Evolutionary conservation across 2,888 invertebrate species (phyloP), one percentile per base, ranked within the genome.

Genomic region (Leptopilina syphax): DNA sequence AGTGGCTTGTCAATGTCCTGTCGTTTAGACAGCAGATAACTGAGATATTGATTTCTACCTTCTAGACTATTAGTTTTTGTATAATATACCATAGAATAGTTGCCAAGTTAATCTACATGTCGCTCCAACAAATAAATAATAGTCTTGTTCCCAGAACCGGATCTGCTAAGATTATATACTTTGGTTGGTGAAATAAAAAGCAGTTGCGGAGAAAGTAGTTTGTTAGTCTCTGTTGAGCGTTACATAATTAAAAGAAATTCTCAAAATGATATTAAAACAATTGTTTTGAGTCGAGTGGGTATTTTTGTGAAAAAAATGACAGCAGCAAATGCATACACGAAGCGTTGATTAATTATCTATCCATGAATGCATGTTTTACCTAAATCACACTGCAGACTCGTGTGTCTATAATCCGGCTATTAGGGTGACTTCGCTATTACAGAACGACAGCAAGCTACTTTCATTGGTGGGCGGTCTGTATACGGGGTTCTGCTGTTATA

Each of bases 401-500:
- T 81, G 81, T 78, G 65, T 65, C 77, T 91, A 50, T 50, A 91
- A 91, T 91, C 91, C 90, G 84, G 81, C 88, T 87, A 91, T 91
- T 90, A 90, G 91, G 91, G 91, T 90, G 90, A 90, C 90, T 91
- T 90, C 86, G 84, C 84, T 84, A 83, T 85, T 82, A 81, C 86
- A 81, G 84, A 84, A 82, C 84, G 85, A 87, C 86, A 85, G 83
- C 82, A 82, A 84, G 84, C 81, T 78, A 84, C 83, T 85, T 86
- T 85, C 86, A 86, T 86, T 87, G 88, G 88, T 91, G 89, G 90
- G 91, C 90, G 91, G 90, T 90, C 87, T 91, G 90, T 91, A 88
- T 90, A 88, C 84, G 81, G 77, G 80, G 70, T 81, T 78, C 81
- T 67, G 80, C 82, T 81, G 87, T 90, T 90, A 90, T 89, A 89